Percentiles rank a stretch among this genome's conserved stretches.
Evolutionary conservation across 1,140 invertebrate species (phyloP).

Genomic region (Aphaenogaster floridana): DNA sequence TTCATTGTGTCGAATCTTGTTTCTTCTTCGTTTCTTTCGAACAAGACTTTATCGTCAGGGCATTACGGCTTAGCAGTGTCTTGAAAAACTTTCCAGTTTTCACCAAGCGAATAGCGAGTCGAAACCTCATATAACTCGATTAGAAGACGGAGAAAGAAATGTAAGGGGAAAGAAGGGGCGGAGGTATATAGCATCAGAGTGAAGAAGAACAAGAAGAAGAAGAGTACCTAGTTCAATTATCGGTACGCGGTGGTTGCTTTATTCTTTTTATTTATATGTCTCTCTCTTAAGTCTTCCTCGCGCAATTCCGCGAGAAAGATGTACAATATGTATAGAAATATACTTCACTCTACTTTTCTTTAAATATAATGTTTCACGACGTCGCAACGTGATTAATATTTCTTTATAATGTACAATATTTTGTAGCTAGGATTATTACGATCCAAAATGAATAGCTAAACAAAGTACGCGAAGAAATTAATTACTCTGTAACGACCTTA

Average conservation of each 20-base stretch:
- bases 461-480: conserved; percentile 60
- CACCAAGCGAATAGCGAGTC: conserved; percentile 80
- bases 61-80: conserved; percentile 70
- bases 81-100: conserved; percentile 82
- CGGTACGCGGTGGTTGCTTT: conserved; percentile 64
- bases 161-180: conserved; percentile 22
- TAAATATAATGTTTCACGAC: conserved; percentile 17
- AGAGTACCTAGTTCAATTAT: conserved; percentile 82
- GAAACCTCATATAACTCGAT: conserved; percentile 83
- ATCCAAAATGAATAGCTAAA: conserved; percentile 45
- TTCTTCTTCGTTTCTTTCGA: conserved; percentile 57
- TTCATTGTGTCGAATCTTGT: conserved; percentile 59
- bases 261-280: conserved; percentile 58
- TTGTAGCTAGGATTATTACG: conserved; percentile 52
- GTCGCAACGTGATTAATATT: conserved; percentile 46
- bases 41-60: conserved; percentile 74
- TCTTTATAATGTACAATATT: conserved; percentile 39
- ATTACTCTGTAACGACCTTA: conserved; percentile 61
- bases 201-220: conserved; percentile 36
- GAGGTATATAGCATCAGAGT: conserved; percentile 30
- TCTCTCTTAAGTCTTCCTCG: conserved; percentile 10
- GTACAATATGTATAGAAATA: conserved; percentile 5
- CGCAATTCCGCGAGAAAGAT: conserved; percentile 7
- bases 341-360: not conserved
- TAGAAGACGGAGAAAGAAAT: conserved; percentile 71